These are phyloP conservation scores for Sepioteuthis lessoniana DNA, from an alignment of 2,888 invertebrate species.

Conservation along the genomic window DNA sequence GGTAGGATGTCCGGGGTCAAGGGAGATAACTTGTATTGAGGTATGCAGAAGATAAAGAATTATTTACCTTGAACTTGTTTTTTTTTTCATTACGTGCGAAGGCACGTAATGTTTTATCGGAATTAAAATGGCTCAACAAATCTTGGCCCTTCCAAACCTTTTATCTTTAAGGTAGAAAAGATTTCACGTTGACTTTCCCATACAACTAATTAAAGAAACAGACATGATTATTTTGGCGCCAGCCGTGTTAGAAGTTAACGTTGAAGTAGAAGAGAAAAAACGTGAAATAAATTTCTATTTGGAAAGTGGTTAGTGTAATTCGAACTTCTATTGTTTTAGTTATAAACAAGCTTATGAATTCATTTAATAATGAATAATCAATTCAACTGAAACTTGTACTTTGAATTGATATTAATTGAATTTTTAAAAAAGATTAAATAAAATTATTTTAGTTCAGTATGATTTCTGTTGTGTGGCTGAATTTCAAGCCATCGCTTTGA, in stretches of 20 bases:
- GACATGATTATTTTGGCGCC: constrained; percentile 4
- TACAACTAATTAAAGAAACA: neutral
- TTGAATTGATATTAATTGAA: too few relatives aligned
- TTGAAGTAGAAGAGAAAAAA: neutral
- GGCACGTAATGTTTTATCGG: neutral
- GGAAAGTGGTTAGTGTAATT: too few relatives aligned
- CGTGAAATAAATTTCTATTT: too few relatives aligned
- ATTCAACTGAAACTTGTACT: too few relatives aligned
- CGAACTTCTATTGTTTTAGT: too few relatives aligned
- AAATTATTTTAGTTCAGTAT: too few relatives aligned
- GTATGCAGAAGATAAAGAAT: neutral
- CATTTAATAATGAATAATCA: too few relatives aligned
- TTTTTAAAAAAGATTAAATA: too few relatives aligned
- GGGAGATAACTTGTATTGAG: neutral
- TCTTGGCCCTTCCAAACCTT: neutral
- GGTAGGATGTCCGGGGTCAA: neutral
- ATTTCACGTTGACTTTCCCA: neutral
- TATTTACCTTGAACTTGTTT: neutral
- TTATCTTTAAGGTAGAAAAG: neutral
- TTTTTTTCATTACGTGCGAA: neutral
- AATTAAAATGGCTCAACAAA: neutral
- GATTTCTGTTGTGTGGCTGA: too few relatives aligned
- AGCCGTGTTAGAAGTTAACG: neutral
- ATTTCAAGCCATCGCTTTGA: too few relatives aligned
- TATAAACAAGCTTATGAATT: too few relatives aligned